These are phyloP conservation scores for Aricia artaxerxes DNA, from an alignment of 2,888 invertebrate species.

Conservation along the genomic window DNA sequence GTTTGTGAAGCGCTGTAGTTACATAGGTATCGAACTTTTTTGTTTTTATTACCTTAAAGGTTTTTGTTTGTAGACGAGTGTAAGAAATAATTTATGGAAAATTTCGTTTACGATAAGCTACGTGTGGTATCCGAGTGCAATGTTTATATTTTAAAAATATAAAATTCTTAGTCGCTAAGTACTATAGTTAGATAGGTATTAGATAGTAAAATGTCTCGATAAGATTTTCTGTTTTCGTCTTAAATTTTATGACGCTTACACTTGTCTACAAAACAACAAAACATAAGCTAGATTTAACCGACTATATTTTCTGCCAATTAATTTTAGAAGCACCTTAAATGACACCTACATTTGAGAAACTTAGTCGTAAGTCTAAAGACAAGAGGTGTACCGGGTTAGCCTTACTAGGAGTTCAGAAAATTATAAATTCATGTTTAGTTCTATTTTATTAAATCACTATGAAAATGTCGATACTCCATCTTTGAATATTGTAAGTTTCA, in stretches of 20 bases:
- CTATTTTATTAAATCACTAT: neutral
- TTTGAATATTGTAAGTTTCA: neutral
- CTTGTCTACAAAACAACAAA: constrained; percentile 15
- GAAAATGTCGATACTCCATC: neutral
- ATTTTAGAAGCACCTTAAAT: constrained; percentile 32
- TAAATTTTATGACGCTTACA: constrained; percentile 16
- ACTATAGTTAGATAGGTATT: constrained; percentile 6
- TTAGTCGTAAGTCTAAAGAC: neutral
- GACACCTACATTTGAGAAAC: neutral
- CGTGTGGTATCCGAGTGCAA: constrained; percentile 24
- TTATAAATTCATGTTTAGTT: neutral
- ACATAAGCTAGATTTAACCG: neutral
- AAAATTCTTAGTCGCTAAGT: constrained; percentile 9
- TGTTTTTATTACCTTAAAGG: constrained; percentile 18
- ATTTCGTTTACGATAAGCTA: neutral
- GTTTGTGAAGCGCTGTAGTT: constrained; percentile 50
- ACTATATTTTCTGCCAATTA: constrained; percentile 23
- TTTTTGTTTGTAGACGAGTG: constrained; percentile 17
- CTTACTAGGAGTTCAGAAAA: neutral
- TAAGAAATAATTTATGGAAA: constrained; percentile 12
- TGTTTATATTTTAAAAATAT: constrained; percentile 16
- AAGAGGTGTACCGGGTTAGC: neutral
- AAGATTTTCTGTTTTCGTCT: constrained; percentile 2
- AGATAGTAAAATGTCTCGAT: constrained; percentile 19
- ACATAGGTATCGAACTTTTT: constrained; percentile 47